Evolutionary conservation across 2,113 vertebrate species (phyloP), one percentile per base, ranked within the genome.

Genomic region (Lepidothrix coronata): DNA sequence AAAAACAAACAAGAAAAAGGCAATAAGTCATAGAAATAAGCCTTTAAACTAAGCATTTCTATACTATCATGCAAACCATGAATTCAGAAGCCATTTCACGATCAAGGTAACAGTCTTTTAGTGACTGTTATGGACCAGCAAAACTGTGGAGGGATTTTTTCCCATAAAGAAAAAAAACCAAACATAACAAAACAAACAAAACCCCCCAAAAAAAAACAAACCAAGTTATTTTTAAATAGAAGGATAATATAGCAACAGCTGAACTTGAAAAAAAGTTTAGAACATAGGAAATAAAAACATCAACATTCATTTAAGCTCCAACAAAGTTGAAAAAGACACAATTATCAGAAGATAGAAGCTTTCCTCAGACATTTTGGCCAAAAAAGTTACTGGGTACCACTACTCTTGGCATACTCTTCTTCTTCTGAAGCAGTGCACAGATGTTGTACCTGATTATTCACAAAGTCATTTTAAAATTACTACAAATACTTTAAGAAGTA

Each of bases 1-100:
- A 97, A 30, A 97, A 98, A 74, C 30, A 94, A 91, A 6, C 8
- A 83, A 70, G 30, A 96, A 31, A 37, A 86, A 92, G 7, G 54
- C 21, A 76, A 0, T 76, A 87, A 87, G 48, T 37, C 3, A 4
- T 0, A 77, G 43, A 85, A 93, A 57, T 6, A 61, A 86, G 43
- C 13, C 39, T 70, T 84, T n/a, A 63, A 55, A 25, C 8, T 33
- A 55, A 37, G 14, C 24, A 51, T 20, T 76, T 43, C 27, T 43
- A 18, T 5, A 12, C 12, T 41, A 33, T 5, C 13, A 31, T 27
- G 43, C 33, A 91, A 70, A 80, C 11, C 8, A 27, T 0, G 0
- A 55, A 35, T 39, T 18, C 1, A 95, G 46, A 70, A 86, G 31
- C 31, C 70, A 74, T 7, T 86, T 44, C 39, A 33, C 39, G 15